phyloP scores from a whole-genome alignment of 1,140 invertebrate species.

The Leptopilina boulardi region DNA sequence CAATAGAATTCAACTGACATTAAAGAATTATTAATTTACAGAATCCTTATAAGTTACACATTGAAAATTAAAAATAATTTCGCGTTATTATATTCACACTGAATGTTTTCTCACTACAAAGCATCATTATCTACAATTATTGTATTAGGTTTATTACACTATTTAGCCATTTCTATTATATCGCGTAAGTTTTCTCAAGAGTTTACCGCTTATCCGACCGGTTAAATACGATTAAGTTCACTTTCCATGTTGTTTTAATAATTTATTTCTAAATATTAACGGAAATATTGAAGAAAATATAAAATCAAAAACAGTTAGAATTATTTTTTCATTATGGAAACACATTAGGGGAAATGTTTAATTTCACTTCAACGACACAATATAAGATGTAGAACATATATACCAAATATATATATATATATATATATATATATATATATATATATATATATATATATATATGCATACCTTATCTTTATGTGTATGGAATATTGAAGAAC shows the following conservation, averaged over 20 bases:
- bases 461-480: slow-evolving; percentile 6
- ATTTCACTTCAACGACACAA: not conserved
- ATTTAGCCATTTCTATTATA: slow-evolving; percentile 19
- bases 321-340: not conserved
- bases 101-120: slow-evolving; percentile 24
- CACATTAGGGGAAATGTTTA: not conserved
- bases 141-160: slow-evolving; percentile 22
- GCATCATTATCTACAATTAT: slow-evolving; percentile 7
- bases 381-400: not conserved
- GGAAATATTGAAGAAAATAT: not conserved
- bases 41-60: not conserved
- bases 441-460: too few relatives aligned
- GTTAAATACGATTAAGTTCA: slow-evolving; percentile 11
- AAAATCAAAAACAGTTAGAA: not conserved
- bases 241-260: not conserved
- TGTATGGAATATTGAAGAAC: not conserved
- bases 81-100: not conserved
- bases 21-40: too few relatives aligned
- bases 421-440: too few relatives aligned
- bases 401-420: too few relatives aligned
- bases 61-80: not conserved
- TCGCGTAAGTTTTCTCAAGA: not conserved
- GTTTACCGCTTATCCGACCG: slow-evolving; percentile 12
- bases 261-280: not conserved
- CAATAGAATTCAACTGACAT: too few relatives aligned